Evolutionary conservation across 2,888 invertebrate species (phyloP).

Genomic region (Sphecodes monilicornis): DNA sequence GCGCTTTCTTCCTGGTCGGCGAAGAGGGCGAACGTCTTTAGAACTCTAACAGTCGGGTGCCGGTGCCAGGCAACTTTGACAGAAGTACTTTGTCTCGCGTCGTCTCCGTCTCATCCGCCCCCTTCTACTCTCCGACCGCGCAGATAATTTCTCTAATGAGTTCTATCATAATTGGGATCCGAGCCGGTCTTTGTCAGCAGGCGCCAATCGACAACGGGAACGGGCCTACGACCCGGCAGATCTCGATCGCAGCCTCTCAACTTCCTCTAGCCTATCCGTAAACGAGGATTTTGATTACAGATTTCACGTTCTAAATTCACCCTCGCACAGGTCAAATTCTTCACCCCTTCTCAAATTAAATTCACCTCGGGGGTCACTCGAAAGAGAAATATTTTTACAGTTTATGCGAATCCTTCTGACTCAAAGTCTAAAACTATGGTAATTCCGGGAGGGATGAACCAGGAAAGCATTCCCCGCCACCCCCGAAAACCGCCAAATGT

Average conservation of each 20-base stretch:
- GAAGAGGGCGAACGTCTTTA: slow-evolving; percentile 19
- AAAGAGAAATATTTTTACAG: no score
- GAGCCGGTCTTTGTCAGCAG: slow-evolving; percentile 1
- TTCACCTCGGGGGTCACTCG: no score
- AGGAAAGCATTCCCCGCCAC: no score
- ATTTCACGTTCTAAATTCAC: no score
- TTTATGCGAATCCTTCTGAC: no score
- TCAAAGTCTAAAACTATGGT: no score
- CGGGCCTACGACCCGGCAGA: background rate
- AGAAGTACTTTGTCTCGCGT: slow-evolving; percentile 41
- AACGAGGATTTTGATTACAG: no score
- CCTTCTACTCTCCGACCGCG: background rate
- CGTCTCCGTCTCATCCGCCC: background rate
- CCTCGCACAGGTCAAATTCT: no score
- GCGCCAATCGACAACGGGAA: slow-evolving; percentile 3
- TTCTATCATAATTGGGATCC: slow-evolving; percentile 52
- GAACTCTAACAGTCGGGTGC: slow-evolving; percentile 39
- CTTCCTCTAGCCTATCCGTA: background rate
- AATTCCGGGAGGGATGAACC: no score
- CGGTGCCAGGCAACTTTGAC: slow-evolving; percentile 8
- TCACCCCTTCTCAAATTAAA: no score
- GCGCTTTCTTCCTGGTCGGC: slow-evolving; percentile 22
- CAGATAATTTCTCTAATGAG: slow-evolving; percentile 51
- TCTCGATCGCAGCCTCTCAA: background rate
- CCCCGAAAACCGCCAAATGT: no score